Percentiles rank a stretch among this genome's conserved stretches.
phyloP scores from a whole-genome alignment of 2,113 vertebrate genomes.

The Misgurnus mizolepis region DNA sequence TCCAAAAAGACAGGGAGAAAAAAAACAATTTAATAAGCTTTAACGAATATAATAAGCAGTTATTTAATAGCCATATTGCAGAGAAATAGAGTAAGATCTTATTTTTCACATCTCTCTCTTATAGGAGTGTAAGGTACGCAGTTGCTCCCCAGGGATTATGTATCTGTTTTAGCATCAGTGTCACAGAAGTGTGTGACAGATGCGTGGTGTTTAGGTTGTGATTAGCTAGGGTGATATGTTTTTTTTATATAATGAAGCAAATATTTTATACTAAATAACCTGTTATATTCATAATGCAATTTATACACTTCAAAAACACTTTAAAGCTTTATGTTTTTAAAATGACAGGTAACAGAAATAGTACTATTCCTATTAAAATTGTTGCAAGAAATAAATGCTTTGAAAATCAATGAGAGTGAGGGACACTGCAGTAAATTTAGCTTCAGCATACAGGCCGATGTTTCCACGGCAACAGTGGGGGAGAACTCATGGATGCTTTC shows the following conservation, averaged over 20 bases:
- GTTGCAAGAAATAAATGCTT: constrained; percentile 1
- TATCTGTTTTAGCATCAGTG: not conserved
- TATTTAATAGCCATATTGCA: not conserved
- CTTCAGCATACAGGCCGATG: constrained; percentile 23
- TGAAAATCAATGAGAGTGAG: constrained; percentile 24
- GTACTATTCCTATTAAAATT: not conserved
- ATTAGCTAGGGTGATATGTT: not conserved
- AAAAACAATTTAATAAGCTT: not conserved
- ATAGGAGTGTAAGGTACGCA: constrained; percentile 16
- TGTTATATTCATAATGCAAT: not conserved
- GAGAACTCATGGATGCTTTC: constrained; percentile 41
- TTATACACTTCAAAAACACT: too few species aligned
- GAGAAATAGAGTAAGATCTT: not conserved
- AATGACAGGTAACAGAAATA: not conserved
- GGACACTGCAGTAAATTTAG: constrained; percentile 45
- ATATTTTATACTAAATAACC: not conserved
- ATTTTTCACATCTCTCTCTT: constrained; percentile 23
- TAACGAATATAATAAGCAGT: not conserved
- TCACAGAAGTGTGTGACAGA: not conserved
- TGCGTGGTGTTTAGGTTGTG: not conserved
- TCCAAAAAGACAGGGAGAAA: constrained; percentile 56
- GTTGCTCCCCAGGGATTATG: not conserved
- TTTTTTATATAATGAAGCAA: not conserved
- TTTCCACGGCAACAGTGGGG: constrained; percentile 54
- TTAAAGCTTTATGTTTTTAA: not conserved